phyloP scores from a whole-genome alignment of 2,113 vertebrate species.

The Murina feae region DNA sequence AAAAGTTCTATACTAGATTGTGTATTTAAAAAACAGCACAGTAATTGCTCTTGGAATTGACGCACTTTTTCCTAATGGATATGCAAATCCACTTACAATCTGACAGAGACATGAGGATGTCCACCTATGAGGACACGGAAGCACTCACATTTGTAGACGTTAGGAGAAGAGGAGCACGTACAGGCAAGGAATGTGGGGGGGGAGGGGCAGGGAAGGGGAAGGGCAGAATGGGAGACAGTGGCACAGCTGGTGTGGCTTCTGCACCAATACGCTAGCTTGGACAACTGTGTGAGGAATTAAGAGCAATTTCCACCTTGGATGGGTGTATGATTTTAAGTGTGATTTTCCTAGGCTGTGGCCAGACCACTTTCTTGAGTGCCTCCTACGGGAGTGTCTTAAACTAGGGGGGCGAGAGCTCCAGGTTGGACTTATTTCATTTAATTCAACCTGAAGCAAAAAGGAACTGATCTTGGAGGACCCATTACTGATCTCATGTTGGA shows the following conservation, averaged over 20 bases:
- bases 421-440: not conserved
- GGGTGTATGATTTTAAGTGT: conserved; percentile 39
- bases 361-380: conserved; percentile 4
- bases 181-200: not conserved
- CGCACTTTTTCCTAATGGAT: not conserved
- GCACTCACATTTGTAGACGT: not conserved
- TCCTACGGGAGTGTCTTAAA: not conserved
- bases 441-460: not conserved
- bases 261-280: conserved; percentile 42
- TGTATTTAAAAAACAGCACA: conserved; percentile 13
- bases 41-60: conserved; percentile 34
- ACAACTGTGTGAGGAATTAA: conserved; percentile 50
- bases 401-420: not conserved
- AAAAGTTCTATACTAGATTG: not conserved
- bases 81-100: conserved; percentile 2
- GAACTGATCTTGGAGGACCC: not conserved
- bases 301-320: conserved; percentile 55
- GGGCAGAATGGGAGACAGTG: not conserved
- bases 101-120: conserved; percentile 35
- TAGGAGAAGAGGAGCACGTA: not conserved
- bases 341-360: not conserved
- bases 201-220: too few relatives aligned
- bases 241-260: conserved; percentile 14
- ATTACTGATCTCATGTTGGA: not conserved
- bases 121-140: not conserved